These are phyloP conservation scores for Agrochola macilenta DNA, from an alignment of 2,888 invertebrate genomes.

Conservation along the genomic window DNA sequence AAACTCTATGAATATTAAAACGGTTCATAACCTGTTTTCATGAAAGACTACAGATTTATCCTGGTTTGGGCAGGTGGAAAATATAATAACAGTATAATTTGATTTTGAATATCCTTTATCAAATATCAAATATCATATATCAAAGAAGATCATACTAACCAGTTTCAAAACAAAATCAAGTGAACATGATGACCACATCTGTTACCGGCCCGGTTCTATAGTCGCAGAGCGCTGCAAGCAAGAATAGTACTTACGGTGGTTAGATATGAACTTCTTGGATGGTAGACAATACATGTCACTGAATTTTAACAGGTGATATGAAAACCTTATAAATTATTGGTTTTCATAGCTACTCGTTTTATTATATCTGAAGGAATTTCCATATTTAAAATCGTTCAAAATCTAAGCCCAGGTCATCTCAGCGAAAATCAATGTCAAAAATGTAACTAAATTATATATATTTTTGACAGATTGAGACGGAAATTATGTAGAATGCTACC, in stretches of 20 bases:
- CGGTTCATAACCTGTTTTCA: slow-evolving; percentile 37
- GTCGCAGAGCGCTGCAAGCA: too few species aligned
- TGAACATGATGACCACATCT: too few species aligned
- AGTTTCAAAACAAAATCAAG: too few species aligned
- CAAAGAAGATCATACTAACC: too few species aligned
- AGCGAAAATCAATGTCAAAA: background rate
- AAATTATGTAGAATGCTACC: background rate
- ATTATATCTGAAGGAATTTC: background rate
- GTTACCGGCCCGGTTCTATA: too few species aligned
- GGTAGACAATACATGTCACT: too few species aligned
- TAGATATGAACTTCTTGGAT: too few species aligned
- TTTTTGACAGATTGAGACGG: background rate
- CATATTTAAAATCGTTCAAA: background rate
- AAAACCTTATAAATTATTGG: too few species aligned
- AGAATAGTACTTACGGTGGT: too few species aligned
- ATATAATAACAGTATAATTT: slow-evolving; percentile 8
- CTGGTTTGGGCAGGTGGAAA: background rate
- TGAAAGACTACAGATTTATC: slow-evolving; percentile 14
- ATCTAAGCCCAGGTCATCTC: background rate
- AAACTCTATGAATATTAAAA: slow-evolving; percentile 62
- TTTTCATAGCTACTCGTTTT: background rate
- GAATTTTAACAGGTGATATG: too few species aligned
- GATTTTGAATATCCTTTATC: background rate
- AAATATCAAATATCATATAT: too few species aligned
- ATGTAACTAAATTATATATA: background rate